phyloP scores from a whole-genome alignment of 2,888 invertebrate species.

The Patella pellucida region DNA sequence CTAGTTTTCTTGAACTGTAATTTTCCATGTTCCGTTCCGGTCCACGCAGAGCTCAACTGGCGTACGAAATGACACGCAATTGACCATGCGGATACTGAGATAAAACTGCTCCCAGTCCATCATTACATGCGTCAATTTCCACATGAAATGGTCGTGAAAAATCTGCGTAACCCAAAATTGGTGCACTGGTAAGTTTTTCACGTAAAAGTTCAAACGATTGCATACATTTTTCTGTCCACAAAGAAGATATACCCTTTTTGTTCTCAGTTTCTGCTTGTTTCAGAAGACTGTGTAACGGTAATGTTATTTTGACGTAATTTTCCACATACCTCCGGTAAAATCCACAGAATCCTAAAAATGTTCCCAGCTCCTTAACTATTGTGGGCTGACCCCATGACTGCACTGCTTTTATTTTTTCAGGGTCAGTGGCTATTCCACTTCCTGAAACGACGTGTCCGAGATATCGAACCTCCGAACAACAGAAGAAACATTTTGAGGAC shows the following conservation, averaged over 20 bases:
- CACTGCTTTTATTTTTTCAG: conserved; percentile 15
- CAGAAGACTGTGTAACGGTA: no score
- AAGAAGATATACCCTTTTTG: no score
- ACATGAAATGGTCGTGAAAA: conserved; percentile 12
- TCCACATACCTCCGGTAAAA: no score
- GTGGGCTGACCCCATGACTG: conserved; percentile 7
- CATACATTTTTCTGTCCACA: no score
- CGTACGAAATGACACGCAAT: conserved; percentile 17
- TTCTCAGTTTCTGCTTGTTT: no score
- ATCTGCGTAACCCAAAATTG: conserved; percentile 19
- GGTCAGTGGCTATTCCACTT: conserved; percentile 19
- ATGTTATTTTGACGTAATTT: no score
- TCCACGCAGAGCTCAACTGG: conserved; percentile 16
- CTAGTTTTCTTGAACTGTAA: no score
- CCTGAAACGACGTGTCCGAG: conserved; percentile 21
- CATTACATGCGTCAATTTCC: neutral
- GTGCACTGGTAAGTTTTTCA: conserved; percentile 11
- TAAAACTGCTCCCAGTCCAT: conserved; percentile 24
- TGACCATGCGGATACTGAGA: conserved; percentile 16
- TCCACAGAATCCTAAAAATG: conserved; percentile 17
- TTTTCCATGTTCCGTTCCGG: no score
- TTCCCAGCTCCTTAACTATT: conserved; percentile 13
- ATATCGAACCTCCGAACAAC: conserved; percentile 7
- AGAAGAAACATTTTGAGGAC: conserved; percentile 16
- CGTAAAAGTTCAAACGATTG: no score